Base-by-base conservation (phyloP, 2,888 invertebrate genomes). In the Polyommatus icarus region DNA sequence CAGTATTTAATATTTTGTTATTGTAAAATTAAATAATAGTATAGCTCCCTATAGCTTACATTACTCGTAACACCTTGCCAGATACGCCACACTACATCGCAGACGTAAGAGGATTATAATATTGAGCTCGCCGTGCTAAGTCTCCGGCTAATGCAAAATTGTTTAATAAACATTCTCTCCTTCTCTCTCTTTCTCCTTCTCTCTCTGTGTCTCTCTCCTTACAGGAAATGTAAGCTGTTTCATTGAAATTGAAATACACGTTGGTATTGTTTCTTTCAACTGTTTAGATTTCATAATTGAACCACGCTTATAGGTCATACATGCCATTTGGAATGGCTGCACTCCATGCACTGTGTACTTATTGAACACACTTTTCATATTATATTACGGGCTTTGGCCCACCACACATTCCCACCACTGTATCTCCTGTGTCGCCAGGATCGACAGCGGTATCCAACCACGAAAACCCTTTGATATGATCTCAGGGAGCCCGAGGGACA, bases 61-160 rank as follows among this genome's bases (percentile, higher is more conserved):
- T 10, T 46, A 46, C 15, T 36, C 20, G 77, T 67, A 0, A 18
- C 0, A 76, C 29, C 18, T 32, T 54, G 3, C 54, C 76, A 77
- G 57, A 81, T 15, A 36, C 36, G 50, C 71, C 59, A 73, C 76
- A 82, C 80, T 81, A 82, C 83, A 84, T 82, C 82, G 85, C 82
- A 84, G 83, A 86, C 85, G 79, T 87, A 87, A 87, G 87, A 84
- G 86, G 87, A 87, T 87, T 87, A 86, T 82, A 84, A 84, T 84
- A 85, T 83, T 82, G 83, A 83, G 81, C 85, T 82, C 81, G 81
- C 82, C 83, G 81, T 83, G 83, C 85, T 84, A 83, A 85, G 84
- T 83, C 83, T 81, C 76, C 82, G 80, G 83, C 84, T 84, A 83
- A 85, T 84, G 84, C 86, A 83, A 86, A 85, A 87, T 86, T 84